These are phyloP conservation scores for Cyphomyrus plagiostoma DNA, from an alignment of 2,113 vertebrate species.

Conservation along the genomic window DNA sequence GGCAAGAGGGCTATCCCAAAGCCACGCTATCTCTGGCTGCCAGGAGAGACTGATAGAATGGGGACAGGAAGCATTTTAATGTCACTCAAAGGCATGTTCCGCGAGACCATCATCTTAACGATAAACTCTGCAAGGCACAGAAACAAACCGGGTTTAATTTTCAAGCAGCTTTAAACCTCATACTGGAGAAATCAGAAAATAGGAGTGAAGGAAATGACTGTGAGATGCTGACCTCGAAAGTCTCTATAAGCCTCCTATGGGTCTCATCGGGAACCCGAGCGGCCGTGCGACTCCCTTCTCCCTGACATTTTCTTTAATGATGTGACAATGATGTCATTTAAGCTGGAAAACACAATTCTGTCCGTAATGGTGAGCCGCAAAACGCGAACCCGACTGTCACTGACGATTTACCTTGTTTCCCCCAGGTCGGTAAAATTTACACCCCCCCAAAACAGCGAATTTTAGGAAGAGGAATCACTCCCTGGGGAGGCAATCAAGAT, in stretches of 20 bases:
- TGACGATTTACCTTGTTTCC: background rate
- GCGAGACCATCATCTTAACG: background rate
- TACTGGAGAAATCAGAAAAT: background rate
- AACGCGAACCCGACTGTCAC: background rate
- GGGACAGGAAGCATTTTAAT: background rate
- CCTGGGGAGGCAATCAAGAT: background rate
- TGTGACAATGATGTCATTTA: background rate
- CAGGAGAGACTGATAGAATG: constrained; percentile 1
- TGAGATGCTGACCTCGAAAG: background rate
- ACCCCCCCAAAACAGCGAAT: background rate
- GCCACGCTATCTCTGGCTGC: background rate
- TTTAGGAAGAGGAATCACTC: background rate
- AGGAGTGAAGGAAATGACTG: background rate
- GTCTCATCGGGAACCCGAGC: background rate
- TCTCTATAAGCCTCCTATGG: background rate
- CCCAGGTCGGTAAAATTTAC: background rate
- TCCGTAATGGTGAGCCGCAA: background rate
- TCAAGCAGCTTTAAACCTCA: background rate
- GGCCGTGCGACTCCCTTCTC: background rate
- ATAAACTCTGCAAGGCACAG: background rate
- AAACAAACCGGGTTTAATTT: background rate
- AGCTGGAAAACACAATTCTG: background rate
- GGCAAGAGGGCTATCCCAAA: background rate
- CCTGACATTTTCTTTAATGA: background rate
- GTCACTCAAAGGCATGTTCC: background rate